Evolutionary conservation across 2,888 invertebrate genomes (phyloP).

Genomic region (Thelaira solivaga): DNA sequence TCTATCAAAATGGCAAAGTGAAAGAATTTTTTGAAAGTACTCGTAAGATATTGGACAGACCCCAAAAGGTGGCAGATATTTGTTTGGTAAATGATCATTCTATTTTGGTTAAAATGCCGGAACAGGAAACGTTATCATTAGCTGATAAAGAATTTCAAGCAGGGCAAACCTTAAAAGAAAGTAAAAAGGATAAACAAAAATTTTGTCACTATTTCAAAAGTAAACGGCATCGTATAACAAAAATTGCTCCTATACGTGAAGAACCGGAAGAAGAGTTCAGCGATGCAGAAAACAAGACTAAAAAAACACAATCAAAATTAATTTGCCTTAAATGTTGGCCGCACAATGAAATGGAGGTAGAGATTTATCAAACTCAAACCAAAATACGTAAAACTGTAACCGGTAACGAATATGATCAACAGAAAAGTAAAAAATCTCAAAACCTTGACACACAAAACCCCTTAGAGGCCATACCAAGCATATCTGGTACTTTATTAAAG

Average conservation of each 20-base stretch:
- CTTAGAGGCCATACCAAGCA: slow-evolving; percentile 6
- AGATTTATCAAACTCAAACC: slow-evolving; percentile 66
- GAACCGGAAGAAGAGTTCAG: slow-evolving; percentile 27
- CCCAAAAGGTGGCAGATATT: slow-evolving; percentile 70
- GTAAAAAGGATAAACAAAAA: neutral
- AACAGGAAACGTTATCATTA: neutral
- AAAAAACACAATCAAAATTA: slow-evolving; percentile 52
- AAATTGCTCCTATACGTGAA: slow-evolving; percentile 58
- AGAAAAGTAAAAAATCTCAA: neutral
- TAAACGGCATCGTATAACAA: slow-evolving; percentile 28
- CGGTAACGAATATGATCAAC: neutral
- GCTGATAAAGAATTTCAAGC: slow-evolving; percentile 3
- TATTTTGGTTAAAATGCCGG: slow-evolving; percentile 73
- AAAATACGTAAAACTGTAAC: slow-evolving; percentile 33
- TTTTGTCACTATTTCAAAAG: slow-evolving; percentile 36
- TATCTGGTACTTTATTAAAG: slow-evolving; percentile 21
- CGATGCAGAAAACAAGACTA: neutral
- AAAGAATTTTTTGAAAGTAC: slow-evolving; percentile 69
- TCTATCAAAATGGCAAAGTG: slow-evolving; percentile 68
- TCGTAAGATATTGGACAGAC: slow-evolving; percentile 2
- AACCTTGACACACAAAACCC: neutral
- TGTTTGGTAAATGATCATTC: slow-evolving; percentile 73
- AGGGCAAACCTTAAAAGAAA: neutral
- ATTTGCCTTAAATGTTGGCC: slow-evolving; percentile 57
- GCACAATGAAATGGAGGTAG: slow-evolving; percentile 59